Conservation (phyloP, 1,140 invertebrate genomes). For the Drosophila sulfurigaster region DNA sequence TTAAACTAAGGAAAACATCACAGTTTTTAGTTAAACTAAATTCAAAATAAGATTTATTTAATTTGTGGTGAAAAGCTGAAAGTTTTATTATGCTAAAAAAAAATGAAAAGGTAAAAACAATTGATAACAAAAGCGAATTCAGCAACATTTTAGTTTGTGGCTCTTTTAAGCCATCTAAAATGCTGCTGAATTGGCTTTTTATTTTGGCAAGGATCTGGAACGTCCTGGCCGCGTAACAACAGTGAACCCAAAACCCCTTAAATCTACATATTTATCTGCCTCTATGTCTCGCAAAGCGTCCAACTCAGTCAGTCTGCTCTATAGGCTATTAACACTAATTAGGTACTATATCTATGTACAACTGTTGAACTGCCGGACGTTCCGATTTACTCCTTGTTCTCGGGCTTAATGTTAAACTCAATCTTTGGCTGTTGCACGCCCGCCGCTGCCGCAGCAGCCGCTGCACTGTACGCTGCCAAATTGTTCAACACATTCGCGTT, state of each 20-base stretch:
- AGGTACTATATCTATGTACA: constrained; percentile 31
- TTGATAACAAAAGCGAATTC: constrained; percentile 71
- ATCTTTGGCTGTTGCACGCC: constrained; percentile 66
- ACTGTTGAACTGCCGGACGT: constrained; percentile 7
- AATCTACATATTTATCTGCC: not conserved
- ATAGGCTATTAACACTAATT: not conserved
- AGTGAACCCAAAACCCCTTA: constrained; percentile 3
- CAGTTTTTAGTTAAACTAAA: constrained; percentile 78
- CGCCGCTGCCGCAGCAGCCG: constrained; percentile 70
- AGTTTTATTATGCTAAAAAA: constrained; percentile 42
- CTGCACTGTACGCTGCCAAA: constrained; percentile 69
- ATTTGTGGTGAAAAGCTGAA: constrained; percentile 47
- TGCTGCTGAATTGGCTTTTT: constrained; percentile 76
- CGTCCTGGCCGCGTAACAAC: constrained; percentile 30
- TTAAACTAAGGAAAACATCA: constrained; percentile 63
- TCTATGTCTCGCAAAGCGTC: constrained; percentile 31
- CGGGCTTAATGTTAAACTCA: constrained; percentile 72
- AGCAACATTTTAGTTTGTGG: constrained; percentile 52
- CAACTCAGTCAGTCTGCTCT: constrained; percentile 55
- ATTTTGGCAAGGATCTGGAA: constrained; percentile 15
- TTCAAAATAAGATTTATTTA: constrained; percentile 45
- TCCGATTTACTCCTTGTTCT: constrained; percentile 72
- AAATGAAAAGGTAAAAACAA: constrained; percentile 22
- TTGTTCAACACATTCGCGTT: constrained; percentile 64
- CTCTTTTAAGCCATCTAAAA: constrained; percentile 39